Evolutionary conservation across 2,888 invertebrate genomes (phyloP), one percentile per base, ranked within the genome.

Genomic region (Geophilus truncorum): DNA sequence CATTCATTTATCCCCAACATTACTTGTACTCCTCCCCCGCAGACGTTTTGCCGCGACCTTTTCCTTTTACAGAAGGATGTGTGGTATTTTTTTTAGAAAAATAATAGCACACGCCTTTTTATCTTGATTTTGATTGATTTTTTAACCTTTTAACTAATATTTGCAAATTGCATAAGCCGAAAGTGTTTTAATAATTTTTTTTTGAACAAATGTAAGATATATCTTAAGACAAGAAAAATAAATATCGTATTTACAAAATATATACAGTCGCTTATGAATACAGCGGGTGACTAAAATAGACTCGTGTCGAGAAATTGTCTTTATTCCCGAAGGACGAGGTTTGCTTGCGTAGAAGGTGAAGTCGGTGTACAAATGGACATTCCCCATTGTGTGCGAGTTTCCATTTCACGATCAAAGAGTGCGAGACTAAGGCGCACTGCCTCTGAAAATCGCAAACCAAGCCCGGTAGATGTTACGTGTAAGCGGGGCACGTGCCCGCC

Each of bases 391-490:
- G 18, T 51, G 0, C 51, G 51, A 51, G 51, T 51, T 51, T 51
- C 51, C 51, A 51, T 51, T 51, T 51, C 51, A 18, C 51, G 51
- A 51, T 51, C 51, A 51, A 51, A 51, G 51, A 51, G 51, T 51
- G 51, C 76, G 32, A 75, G 40, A 28, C 79, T 79, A n/a, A 40
- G 45, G 12, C 79, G 23, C 10, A 51, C 79, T 23, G 79, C 79
- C 12, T 40, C 51, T 23, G 79, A 79, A 23, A 45, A 79, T n/a
- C 79, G 45, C 28, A 51, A 25, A 25, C 79, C 79, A 12, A 79
- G 32, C 23, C 79, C 79, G 45, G 51, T 25, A 34, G 40, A 28
- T 18, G 45, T 51, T 15, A 28, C 34, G 12, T 32, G 51, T 15
- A 79, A 34, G 1, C 32, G 51, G 15, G 79, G 79, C 23, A 79